A percentile compares a stretch with the other conserved stretches of the same genome.
Evolutionary conservation across 2,113 vertebrate species (phyloP).

Genomic region (Oreochromis spilurus): DNA sequence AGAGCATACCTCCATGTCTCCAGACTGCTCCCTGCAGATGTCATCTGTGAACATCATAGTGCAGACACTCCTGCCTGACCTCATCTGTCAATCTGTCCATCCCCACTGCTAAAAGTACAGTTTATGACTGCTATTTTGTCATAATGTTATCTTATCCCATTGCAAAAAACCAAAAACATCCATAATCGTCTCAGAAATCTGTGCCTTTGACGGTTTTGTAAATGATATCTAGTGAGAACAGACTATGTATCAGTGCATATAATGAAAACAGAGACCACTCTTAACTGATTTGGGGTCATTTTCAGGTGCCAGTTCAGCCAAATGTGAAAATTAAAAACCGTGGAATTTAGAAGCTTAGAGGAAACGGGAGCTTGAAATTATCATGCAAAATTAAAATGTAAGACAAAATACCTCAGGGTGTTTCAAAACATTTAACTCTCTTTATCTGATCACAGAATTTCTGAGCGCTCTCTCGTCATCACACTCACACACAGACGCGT

Average conservation of each 20-base stretch:
- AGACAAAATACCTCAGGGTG: not conserved
- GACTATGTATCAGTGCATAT: not conserved
- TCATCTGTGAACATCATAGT: not conserved
- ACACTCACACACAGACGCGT: not conserved
- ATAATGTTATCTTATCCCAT: not conserved
- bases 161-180: not conserved
- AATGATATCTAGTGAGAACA: not conserved
- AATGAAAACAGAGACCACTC: not conserved
- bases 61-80: not conserved
- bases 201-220: not conserved
- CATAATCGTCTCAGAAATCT: not conserved
- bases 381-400: not conserved
- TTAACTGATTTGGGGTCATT: not conserved
- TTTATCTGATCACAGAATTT: not conserved
- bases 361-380: not conserved
- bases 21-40: not conserved
- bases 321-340: not conserved
- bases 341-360: not conserved
- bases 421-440: not conserved
- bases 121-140: not conserved
- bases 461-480: not conserved
- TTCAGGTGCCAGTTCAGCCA: not conserved
- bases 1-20: not conserved
- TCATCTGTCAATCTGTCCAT: not conserved
- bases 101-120: not conserved